Percentiles rank a stretch among this genome's conserved stretches.
These are phyloP conservation scores for Astreopora myriophthalma DNA, from an alignment of 64 coral and sea anemone genomes.

Conservation along the genomic window DNA sequence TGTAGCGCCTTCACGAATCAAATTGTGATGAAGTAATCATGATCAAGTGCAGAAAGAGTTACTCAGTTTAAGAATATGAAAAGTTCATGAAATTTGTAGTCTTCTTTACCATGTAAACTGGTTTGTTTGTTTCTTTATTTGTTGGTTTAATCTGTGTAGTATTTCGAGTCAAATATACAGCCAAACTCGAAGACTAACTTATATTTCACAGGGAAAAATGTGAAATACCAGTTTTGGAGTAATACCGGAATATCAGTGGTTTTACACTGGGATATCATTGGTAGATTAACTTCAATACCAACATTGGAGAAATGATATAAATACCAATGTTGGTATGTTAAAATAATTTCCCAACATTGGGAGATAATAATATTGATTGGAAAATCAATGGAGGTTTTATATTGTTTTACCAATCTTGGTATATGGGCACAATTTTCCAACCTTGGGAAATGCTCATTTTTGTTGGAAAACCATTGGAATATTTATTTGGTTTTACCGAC, in stretches of 20 bases:
- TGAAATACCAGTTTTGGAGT: conserved; percentile 23
- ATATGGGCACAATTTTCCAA: conserved; percentile 25
- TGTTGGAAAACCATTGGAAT: conserved; percentile 40
- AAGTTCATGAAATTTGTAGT: too few species aligned
- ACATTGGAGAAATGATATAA: conserved; percentile 43
- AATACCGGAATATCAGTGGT: conserved; percentile 33
- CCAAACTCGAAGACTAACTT: too few species aligned
- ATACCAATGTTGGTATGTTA: conserved; percentile 63
- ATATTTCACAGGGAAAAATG: conserved; percentile 34
- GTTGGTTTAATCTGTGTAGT: too few species aligned
- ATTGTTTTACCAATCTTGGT: conserved; percentile 39
- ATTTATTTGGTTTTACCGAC: conserved; percentile 26
- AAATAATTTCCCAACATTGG: conserved; percentile 39
- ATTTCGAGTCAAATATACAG: too few species aligned
- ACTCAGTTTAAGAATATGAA: too few species aligned
- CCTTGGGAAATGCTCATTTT: conserved; percentile 25
- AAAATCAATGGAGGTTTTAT: conserved; percentile 34
- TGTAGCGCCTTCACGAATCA: too few species aligned
- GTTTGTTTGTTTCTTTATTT: too few species aligned
- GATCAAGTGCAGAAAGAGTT: too few species aligned
- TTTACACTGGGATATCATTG: conserved; percentile 31
- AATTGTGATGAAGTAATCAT: too few species aligned
- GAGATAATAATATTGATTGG: conserved; percentile 7
- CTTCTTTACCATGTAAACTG: too few species aligned
- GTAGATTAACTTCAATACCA: conserved; percentile 39